Conservation (phyloP, 2,113 vertebrate species). For the Phylloscopus trochiloides region DNA sequence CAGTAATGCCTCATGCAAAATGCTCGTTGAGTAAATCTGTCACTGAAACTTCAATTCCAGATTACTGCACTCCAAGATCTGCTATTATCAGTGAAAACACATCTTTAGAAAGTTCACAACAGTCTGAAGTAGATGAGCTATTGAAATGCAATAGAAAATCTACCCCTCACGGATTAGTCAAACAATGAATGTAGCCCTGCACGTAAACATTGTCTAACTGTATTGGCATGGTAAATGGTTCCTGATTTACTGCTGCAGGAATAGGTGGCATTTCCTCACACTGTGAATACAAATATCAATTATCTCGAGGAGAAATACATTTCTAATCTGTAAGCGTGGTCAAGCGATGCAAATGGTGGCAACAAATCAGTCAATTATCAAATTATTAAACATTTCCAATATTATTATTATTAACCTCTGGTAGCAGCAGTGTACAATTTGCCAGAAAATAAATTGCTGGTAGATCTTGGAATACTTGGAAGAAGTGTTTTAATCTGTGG, state of each 20-base stretch:
- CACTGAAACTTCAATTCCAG: slow-evolving; percentile 73
- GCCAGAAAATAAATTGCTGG: not conserved
- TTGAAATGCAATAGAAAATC: slow-evolving; percentile 72
- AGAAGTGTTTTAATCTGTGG: not conserved
- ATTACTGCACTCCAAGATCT: slow-evolving; percentile 63
- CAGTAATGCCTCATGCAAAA: slow-evolving; percentile 64
- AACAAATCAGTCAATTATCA: slow-evolving; percentile 46
- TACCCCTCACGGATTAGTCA: slow-evolving; percentile 70
- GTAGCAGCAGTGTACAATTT: not conserved
- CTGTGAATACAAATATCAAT: slow-evolving; percentile 66
- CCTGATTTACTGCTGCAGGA: slow-evolving; percentile 66
- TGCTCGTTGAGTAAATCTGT: slow-evolving; percentile 73
- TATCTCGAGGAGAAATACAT: slow-evolving; percentile 50
- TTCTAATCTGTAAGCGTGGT: slow-evolving; percentile 33
- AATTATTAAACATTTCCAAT: slow-evolving; percentile 34
- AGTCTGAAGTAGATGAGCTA: slow-evolving; percentile 72
- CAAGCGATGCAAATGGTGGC: slow-evolving; percentile 49
- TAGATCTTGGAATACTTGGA: not conserved
- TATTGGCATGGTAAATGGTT: slow-evolving; percentile 70
- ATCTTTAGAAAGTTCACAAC: slow-evolving; percentile 75
- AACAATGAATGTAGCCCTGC: slow-evolving; percentile 66
- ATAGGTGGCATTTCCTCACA: slow-evolving; percentile 59
- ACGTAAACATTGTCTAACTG: slow-evolving; percentile 65
- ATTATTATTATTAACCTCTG: not conserved
- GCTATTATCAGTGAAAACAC: slow-evolving; percentile 73